Evolutionary conservation across 2,797 vertebrate species (phyloP), one percentile per base, ranked within the genome.

Genomic region (Anguilla megastoma): DNA sequence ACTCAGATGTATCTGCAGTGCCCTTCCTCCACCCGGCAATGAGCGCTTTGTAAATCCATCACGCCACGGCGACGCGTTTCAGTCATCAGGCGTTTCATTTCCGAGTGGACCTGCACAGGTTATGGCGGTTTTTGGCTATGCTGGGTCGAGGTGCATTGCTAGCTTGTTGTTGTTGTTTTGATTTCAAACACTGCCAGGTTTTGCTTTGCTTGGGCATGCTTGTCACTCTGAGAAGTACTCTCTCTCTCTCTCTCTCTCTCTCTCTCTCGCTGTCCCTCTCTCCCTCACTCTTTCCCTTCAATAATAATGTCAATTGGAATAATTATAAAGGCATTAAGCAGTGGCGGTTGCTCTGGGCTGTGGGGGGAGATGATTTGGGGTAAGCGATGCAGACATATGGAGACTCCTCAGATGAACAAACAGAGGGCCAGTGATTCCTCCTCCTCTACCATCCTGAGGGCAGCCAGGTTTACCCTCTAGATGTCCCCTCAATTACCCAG

Each of bases 381-480:
- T 87, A 86, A 88, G 84, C 85, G 85, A 87, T 41, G 54, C 66
- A 88, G 87, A 82, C 90, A 92, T 90, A 91, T 90, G 92, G 92
- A 89, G 82, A 41, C 85, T 91, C 88, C 86, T 92, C 90, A 92
- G 90, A 85, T 91, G 91, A 89, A 58, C 91, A 89, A 90, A 89
- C 92, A 88, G 83, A 88, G 86, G 66, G 50, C 84, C 58, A 87
- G 76, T 27, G 52, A 87, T 36, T 86, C 60, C 60, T 88, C 36
- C 86, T 89, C 88, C 74, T 87, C 89, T 86, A 71, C 88, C 89
- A 84, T 91, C 88, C 54, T 87, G 48, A 83, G 69, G 88, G 88
- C 86, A 88, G 83, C 86, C 89, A 79, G 85, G 84, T 90, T 89
- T 88, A 54, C 76, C 60, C 80, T 76, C 66, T 21, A 79, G 85